Base-by-base conservation (phyloP, 2,797 vertebrate species). In the Tokudaia tokunoshimensis region DNA sequence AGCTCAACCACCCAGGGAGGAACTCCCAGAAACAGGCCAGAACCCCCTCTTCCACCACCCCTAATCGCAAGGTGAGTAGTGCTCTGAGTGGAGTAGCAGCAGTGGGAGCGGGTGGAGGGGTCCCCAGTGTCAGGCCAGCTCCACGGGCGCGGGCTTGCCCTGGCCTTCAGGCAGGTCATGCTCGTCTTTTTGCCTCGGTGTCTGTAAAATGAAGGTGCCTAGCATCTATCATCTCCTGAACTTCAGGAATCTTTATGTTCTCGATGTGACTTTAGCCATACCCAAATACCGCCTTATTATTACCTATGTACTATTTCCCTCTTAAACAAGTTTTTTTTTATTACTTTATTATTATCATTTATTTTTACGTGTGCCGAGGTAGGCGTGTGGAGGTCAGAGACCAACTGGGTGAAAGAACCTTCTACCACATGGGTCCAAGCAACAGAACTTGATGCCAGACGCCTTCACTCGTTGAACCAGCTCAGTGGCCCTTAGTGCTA, bases 11-110 rank as follows among this genome's bases (percentile, higher is more conserved):
- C 97, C 99, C 99, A 81, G 98, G 97, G 34, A 98, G 99, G 19
- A 98, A 98, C 5, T 99, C 98, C 97, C 99, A 99, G 97, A 99
- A 99, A 44, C 99, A 99, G 94, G 97, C 98, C 81, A 99, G 99
- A 95, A 99, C n/a, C 44, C 19, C 83, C 31, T 72, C 90, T 22
- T 95, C 82, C 17, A 72, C 22, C 1, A 47, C 34, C 29, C 75
- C 98, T 76, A 99, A 98, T 96, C 99, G 98, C 97, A 99, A 99
- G 98, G 99, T 99, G 95, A 98, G 99, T 91, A 61, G 31, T 10
- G 41, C 63, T 65, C 26, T 76, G 90, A 37, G n/a, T 2, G 44
- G 20, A 47, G n/a, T 8, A 29, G 15, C 7, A 19, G 57, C 29
- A 61, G n/a, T 78, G 82, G 67, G 44, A 13, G 3, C 3, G 31